phyloP scores from a whole-genome alignment of 2,113 vertebrate species.

The Pomatostomus ruficeps region DNA sequence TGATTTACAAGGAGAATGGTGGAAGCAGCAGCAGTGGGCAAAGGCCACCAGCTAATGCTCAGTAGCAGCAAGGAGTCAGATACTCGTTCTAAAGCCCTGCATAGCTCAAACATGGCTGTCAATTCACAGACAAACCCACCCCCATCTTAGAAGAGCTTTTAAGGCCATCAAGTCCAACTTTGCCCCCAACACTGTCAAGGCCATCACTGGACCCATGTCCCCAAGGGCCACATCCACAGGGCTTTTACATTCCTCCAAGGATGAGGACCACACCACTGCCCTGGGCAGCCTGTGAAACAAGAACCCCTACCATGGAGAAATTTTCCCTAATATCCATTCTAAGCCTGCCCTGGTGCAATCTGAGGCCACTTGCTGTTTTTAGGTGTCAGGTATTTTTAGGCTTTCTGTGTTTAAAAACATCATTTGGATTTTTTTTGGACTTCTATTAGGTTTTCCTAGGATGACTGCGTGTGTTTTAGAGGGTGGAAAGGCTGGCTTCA shows the following conservation, averaged over 20 bases:
- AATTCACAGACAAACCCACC: not conserved
- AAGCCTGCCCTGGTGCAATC: not conserved
- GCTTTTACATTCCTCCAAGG: not conserved
- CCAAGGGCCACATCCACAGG: rapidly evolving
- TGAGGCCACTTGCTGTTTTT: not conserved
- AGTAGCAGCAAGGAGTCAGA: not conserved
- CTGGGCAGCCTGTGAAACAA: not conserved
- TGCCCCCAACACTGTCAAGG: not conserved
- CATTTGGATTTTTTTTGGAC: not conserved
- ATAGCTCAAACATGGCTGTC: rapidly evolving
- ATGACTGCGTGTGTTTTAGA: not conserved
- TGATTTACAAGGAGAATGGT: not conserved
- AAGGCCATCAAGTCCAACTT: rapidly evolving
- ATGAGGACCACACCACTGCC: not conserved
- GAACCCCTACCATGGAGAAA: too few relatives aligned
- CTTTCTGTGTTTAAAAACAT: not conserved
- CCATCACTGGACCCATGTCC: not conserved
- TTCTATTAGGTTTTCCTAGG: not conserved
- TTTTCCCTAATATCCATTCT: not conserved
- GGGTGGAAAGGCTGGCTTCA: not conserved
- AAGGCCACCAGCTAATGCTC: not conserved
- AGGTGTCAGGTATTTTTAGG: not conserved
- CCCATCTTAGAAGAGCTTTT: not conserved
- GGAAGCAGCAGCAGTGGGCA: not conserved
- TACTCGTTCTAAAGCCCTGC: not conserved